A percentile compares a stretch with the other conserved stretches of the same genome.
These are phyloP conservation scores for Leucopternis melanops DNA, from an alignment of 2,113 vertebrate genomes.

Conservation along the genomic window DNA sequence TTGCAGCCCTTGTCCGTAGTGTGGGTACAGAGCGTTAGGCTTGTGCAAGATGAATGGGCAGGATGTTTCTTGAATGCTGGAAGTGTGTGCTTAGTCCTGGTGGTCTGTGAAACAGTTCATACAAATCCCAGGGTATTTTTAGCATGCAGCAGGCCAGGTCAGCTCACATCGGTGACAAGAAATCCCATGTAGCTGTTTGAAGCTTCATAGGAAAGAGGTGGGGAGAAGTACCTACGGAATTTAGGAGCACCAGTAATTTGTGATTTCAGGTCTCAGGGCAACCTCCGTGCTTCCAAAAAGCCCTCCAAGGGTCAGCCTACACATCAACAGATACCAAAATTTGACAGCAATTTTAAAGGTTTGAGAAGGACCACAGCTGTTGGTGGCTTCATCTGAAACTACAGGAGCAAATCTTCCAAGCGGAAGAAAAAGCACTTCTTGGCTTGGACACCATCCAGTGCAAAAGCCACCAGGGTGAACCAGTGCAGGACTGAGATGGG, in stretches of 20 bases:
- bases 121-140: neutral
- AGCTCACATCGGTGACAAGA: neutral
- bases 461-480: neutral
- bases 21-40: too few relatives aligned
- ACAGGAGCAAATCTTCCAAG: neutral
- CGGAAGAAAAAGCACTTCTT: neutral
- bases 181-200: neutral
- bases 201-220: neutral
- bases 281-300: neutral
- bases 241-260: neutral
- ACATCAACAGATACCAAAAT: neutral
- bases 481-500: neutral
- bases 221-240: neutral
- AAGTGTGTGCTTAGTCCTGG: neutral
- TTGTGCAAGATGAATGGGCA: too few relatives aligned
- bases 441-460: neutral
- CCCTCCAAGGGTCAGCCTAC: neutral
- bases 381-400: neutral
- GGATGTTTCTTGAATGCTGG: too few relatives aligned
- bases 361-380: neutral
- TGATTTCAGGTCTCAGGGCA: neutral
- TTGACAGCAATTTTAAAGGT: neutral
- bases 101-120: neutral
- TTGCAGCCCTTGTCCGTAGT: too few relatives aligned
- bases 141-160: neutral